These are phyloP conservation scores for human DNA, from an alignment of 2,113 vertebrate genomes.

Conservation along the genomic window GRCh38 chr14:81667001-81667500, in stretches of 20 bases:
- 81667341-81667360: not conserved
- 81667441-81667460: not conserved
- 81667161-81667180: not conserved
- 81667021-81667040: not conserved
- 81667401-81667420: not conserved
- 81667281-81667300: not conserved
- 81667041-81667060: not conserved
- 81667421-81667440: not conserved
- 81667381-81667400: not conserved
- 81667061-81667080: not conserved
- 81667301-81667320: not conserved
- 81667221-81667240: not conserved
- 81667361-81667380: not conserved
- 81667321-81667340: not conserved
- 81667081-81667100: not conserved
- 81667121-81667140: not conserved
- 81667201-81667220: not conserved
- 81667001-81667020: not conserved
- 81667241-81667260: not conserved
- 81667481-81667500: not conserved
- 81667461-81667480: not conserved
- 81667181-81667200: not conserved
- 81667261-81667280: not conserved
- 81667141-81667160: not conserved
- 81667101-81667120: not conserved